Evolutionary conservation across 2,888 invertebrate genomes (phyloP).

Genomic region (Sepiola atlantica): DNA sequence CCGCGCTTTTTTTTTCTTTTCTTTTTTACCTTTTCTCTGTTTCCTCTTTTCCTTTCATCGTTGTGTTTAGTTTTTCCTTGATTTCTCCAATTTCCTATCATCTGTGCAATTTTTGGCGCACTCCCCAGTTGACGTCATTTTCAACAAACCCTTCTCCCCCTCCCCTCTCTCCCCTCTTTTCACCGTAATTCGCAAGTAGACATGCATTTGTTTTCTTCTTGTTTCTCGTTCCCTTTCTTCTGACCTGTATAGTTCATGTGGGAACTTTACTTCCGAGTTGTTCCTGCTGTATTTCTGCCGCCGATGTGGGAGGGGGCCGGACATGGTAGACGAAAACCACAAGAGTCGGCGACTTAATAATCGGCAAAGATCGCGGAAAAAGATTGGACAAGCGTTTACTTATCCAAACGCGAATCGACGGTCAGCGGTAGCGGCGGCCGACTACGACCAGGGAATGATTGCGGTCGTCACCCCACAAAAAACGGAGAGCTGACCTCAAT

Average conservation of each 20-base stretch:
- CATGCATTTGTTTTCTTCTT: neutral
- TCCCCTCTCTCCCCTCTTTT: neutral
- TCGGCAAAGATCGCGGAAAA: constrained; percentile 18
- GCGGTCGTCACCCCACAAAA: constrained; percentile 1
- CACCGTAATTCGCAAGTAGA: neutral
- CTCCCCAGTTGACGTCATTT: neutral
- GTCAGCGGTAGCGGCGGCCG: constrained; percentile 32
- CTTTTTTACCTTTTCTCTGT: neutral
- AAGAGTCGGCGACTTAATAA: neutral
- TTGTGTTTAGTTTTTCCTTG: neutral
- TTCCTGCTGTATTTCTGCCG: neutral
- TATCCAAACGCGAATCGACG: neutral
- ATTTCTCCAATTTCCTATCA: neutral
- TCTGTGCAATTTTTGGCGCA: neutral
- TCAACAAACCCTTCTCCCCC: neutral
- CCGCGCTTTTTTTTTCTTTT: neutral
- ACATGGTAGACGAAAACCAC: neutral
- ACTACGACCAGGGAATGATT: constrained; percentile 13
- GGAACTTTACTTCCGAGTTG: neutral
- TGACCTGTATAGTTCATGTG: constrained; percentile 32
- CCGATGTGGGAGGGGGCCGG: neutral
- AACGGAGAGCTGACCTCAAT: constrained; percentile 32
- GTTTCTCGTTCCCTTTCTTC: constrained; percentile 11
- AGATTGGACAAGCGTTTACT: constrained; percentile 7
- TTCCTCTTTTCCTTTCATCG: neutral